Base-by-base conservation (phyloP, 2,888 invertebrate species). In the Tridacna crocea region DNA sequence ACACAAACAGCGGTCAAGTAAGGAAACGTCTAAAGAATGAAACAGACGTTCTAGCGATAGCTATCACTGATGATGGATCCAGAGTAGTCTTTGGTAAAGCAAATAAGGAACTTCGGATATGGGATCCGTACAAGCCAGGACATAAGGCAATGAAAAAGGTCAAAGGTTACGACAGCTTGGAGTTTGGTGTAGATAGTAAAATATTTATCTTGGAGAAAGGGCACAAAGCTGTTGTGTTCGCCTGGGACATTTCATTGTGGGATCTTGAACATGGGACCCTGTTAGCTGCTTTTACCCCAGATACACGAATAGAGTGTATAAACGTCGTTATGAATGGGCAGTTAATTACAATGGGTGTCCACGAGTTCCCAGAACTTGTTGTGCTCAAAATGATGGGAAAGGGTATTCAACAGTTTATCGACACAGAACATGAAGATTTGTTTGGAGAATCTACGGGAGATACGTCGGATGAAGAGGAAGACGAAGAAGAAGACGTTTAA, bases 191-290 rank as follows among this genome's bases (percentile, higher is more conserved):
- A 17, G 84, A 90, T 13, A 92, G 92, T 70, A 89, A 91, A 78
- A 92, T 94, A 47, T 91, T 92, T 74, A 84, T 93, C n/a, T 75
- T 91, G 13, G 89, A 91, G 26, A 88, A 89, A 26, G 91, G 90
- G 0, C 82, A 70, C 0, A 84, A 86, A 24, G 94, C 92, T 12
- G 90, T 93, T 12, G 92, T 94, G 12, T 92, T 91, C 74, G 92
- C 93, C 19, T 92, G 93, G 10, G 93, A 93, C 66, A 91, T 94
- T 26, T 93, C 94, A 2, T 77, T 94, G 12, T 94, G 94, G 94
- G 94, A 94, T 77, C 79, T 94, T 8, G 91, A 92, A 26, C 75
- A 87, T 15, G 91, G 88, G 2, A 83, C 72, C 0, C 83, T 92
- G 3, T 78, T 94, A 24, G 88, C 93, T 10, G 92, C 92, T 2